These are phyloP conservation scores for Pachyseris speciosa DNA, from an alignment of 64 coral and sea anemone genomes.

Conservation along the genomic window DNA sequence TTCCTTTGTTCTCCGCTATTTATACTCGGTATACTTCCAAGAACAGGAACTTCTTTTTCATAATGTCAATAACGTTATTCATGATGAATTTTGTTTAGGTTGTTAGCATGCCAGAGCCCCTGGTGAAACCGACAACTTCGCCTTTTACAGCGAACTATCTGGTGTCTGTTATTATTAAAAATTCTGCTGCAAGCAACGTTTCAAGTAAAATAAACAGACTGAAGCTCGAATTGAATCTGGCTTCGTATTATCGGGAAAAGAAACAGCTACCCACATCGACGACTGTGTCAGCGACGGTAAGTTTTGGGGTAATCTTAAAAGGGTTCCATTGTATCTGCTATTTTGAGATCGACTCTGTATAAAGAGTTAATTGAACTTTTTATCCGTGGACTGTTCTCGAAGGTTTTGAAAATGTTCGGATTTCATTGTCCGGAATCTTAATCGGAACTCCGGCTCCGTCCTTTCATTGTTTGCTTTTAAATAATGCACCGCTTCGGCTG, in stretches of 20 bases:
- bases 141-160: background rate
- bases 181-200: constrained; percentile 44
- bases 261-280: constrained; percentile 1
- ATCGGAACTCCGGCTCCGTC: too few species aligned
- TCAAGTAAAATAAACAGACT: constrained; percentile 61
- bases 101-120: constrained; percentile 50
- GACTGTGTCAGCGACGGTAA: constrained; percentile 65
- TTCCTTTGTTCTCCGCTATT: too few species aligned
- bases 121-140: constrained; percentile 20
- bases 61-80: background rate
- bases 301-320: too few species aligned
- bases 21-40: too few species aligned
- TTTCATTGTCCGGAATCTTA: too few species aligned
- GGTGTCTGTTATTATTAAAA: constrained; percentile 71
- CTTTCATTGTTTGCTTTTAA: too few species aligned
- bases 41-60: background rate
- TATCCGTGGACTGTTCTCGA: too few species aligned
- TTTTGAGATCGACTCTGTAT: too few species aligned
- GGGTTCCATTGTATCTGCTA: too few species aligned
- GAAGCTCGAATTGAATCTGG: constrained; percentile 61
- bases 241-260: constrained; percentile 62
- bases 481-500: too few species aligned
- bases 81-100: constrained; percentile 32
- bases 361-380: too few species aligned
- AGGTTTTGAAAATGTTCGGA: too few species aligned